phyloP scores from a whole-genome alignment of 1,140 invertebrate species.

The Zaprionus davidi region DNA sequence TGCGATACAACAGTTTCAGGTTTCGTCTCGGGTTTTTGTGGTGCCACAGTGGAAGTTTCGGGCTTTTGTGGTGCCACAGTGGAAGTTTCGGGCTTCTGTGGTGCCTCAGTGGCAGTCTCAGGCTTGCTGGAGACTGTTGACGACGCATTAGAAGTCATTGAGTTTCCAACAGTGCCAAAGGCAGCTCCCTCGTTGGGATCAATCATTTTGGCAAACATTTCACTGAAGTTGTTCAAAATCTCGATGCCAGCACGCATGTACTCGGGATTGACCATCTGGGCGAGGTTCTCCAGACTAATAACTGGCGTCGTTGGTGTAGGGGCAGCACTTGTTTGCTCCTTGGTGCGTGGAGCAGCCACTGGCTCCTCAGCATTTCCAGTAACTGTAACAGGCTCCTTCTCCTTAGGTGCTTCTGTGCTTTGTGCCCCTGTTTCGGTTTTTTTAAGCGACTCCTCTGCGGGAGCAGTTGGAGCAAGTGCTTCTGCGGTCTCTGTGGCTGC shows the following conservation, averaged over 20 bases:
- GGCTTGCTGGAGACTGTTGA: constrained; percentile 28
- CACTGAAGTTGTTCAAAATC: constrained; percentile 77
- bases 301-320: constrained; percentile 55
- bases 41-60: constrained; percentile 1
- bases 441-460: not conserved
- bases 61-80: constrained; percentile 11
- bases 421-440: not conserved
- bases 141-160: constrained; percentile 23
- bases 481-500: constrained; percentile 18
- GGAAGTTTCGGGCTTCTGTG: not conserved
- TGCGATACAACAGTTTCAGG: not conserved
- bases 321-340: constrained; percentile 27
- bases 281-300: constrained; percentile 61
- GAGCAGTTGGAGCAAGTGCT: constrained; percentile 14
- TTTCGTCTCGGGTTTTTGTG: not conserved
- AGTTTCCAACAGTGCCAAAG: constrained; percentile 29
- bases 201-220: constrained; percentile 83
- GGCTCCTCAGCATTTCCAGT: constrained; percentile 36
- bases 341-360: constrained; percentile 40
- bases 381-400: constrained; percentile 5
- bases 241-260: constrained; percentile 78
- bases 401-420: not conserved
- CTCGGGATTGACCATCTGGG: constrained; percentile 73
- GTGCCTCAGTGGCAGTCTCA: constrained; percentile 3
- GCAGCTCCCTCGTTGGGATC: constrained; percentile 62